Base-by-base conservation (phyloP, 2,888 invertebrate species). In the Drosophila subsilvestris region DNA sequence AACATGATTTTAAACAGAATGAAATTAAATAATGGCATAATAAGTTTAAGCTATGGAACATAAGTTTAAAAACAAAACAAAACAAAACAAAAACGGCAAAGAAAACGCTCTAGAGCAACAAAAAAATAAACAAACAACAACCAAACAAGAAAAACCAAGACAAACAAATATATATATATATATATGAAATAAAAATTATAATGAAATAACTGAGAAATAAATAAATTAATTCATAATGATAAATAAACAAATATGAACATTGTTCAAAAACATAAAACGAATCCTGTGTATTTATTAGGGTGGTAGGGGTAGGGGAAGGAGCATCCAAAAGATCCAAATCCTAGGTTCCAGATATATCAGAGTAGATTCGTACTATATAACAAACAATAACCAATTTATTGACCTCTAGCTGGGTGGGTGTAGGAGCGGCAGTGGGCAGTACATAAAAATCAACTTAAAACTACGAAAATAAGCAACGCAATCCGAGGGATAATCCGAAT, bases 211-310 rank as follows among this genome's bases (percentile, higher is more conserved):
- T 83, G 86, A 88, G 67, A 83, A 85, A 87, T 86, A 87, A 90
- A 85, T 85, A 80, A 88, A 88, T 87, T 82, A 85, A 88, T 88
- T 84, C 88, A 81, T 77, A 87, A 90, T 81, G 88, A 81, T 78
- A 86, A 90, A 89, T 86, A 90, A 89, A 83, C 86, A 87, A 85
- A 88, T 80, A 90, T 88, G 90, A 90, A 90, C 90, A 85, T 90
- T 90, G 90, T 90, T 90, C 90, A 88, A 89, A 84, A 75, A 79
- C 84, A 84, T 75, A 80, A 59, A 56, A 56, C 44, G 10, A 22
- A 29, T 20, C 9, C 37, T 42, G 37, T 50, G 22, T 43, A 37
- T 37, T 50, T 7, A n/a, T 37, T 37, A 2, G 14, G 37, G 37
- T 5, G 37, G 37, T 6, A 5, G 37, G 53, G 49, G 22, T 49